Evolutionary conservation across 2,888 invertebrate species (phyloP).

Genomic region (Andrena flavipes): DNA sequence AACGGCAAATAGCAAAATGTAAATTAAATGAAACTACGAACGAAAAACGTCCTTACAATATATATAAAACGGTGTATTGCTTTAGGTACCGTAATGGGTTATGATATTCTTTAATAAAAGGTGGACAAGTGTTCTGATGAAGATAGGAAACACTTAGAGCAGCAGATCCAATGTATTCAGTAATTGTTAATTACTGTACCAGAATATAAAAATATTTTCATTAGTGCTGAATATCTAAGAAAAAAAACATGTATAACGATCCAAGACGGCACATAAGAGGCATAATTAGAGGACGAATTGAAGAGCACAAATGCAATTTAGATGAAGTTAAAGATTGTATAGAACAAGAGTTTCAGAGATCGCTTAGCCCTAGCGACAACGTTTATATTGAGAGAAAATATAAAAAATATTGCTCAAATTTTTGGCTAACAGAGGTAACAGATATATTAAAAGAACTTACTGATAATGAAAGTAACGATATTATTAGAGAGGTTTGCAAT

Average conservation of each 20-base stretch:
- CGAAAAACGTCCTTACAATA: background rate
- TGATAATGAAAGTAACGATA: background rate
- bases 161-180: constrained; percentile 17
- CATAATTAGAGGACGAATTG: constrained; percentile 5
- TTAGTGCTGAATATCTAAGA: background rate
- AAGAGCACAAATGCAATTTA: constrained; percentile 7
- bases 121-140: background rate
- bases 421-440: constrained; percentile 1
- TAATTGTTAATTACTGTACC: background rate
- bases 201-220: background rate
- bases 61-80: background rate
- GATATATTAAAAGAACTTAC: background rate
- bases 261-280: background rate
- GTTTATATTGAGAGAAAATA: constrained; percentile 13
- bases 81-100: constrained; percentile 3
- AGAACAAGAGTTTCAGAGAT: constrained; percentile 8
- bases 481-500: background rate
- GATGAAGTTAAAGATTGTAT: background rate
- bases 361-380: constrained; percentile 1
- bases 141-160: background rate
- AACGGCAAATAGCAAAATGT: background rate
- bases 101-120: background rate
- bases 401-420: constrained; percentile 6
- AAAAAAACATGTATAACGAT: background rate
- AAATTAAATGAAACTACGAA: too few relatives aligned